Percentiles rank a stretch among this genome's conserved stretches.
Conservation (phyloP, 2,888 invertebrate species). For the Callinectes sapidus region DNA sequence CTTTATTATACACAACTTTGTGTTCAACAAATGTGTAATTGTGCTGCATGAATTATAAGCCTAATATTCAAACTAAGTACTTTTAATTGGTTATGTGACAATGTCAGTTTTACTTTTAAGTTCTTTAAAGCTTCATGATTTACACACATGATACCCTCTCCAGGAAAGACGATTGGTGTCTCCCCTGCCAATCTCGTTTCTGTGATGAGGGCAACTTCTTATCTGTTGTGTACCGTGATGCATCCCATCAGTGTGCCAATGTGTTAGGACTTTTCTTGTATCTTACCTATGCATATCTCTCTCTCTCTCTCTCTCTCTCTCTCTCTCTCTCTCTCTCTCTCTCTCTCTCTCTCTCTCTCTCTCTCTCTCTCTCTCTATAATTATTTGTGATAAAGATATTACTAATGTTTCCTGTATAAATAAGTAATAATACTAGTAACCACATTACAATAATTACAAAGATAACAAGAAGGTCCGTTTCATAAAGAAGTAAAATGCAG, state of each 20-base stretch:
- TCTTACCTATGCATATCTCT: background rate
- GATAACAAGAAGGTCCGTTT: background rate
- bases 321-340: constrained; percentile 10
- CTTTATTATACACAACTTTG: background rate
- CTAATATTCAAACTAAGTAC: background rate
- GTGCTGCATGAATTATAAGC: background rate
- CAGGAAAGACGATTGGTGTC: background rate
- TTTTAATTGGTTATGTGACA: background rate
- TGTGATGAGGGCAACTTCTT: background rate
- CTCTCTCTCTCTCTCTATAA: constrained; percentile 16
- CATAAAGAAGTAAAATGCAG: background rate
- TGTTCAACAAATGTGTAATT: background rate
- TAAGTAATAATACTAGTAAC: background rate
- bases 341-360: background rate
- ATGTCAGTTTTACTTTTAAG: background rate
- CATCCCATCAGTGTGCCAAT: background rate
- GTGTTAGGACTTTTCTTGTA: background rate
- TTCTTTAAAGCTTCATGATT: background rate
- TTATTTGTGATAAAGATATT: background rate
- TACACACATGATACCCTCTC: background rate
- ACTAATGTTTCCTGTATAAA: background rate
- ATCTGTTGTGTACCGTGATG: too few species aligned
- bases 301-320: constrained; percentile 30
- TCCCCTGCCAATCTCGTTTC: background rate
- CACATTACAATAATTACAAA: background rate